Evolutionary conservation across 1,140 invertebrate species (phyloP).

Genomic region (Aphidius ervi): DNA sequence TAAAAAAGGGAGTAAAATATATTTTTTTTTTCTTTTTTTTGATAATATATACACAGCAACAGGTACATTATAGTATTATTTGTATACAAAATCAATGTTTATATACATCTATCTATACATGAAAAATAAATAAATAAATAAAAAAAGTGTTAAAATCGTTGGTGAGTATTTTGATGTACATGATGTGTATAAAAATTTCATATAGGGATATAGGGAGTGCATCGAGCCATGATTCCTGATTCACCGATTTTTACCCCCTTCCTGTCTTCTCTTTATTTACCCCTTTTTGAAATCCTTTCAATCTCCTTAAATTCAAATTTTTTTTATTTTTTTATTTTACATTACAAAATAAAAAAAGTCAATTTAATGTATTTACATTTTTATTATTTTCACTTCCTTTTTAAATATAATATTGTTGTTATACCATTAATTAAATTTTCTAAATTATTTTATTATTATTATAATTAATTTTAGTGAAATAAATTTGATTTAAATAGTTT

Average conservation of each 20-base stretch:
- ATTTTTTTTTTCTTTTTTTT: too few species aligned
- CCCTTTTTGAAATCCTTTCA: slow-evolving; percentile 1
- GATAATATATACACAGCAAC: background rate
- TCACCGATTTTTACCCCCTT: slow-evolving; percentile 50
- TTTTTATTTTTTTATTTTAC: background rate
- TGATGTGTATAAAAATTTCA: slow-evolving; percentile 24
- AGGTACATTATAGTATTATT: background rate
- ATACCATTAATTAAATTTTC: too few species aligned
- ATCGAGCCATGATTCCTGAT: slow-evolving; percentile 48
- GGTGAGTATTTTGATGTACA: slow-evolving; percentile 30
- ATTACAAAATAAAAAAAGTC: background rate
- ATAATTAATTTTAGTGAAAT: too few species aligned
- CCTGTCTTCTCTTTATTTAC: slow-evolving; percentile 29
- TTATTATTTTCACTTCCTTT: too few species aligned
- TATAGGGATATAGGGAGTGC: slow-evolving; percentile 36
- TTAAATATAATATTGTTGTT: too few species aligned
- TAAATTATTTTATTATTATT: too few species aligned
- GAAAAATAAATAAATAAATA: too few species aligned
- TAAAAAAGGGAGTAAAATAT: too few species aligned
- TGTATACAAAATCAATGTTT: slow-evolving; percentile 10
- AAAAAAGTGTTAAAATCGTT: slow-evolving; percentile 25
- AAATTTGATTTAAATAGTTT: too few species aligned
- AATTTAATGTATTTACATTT: background rate
- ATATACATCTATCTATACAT: too few species aligned
- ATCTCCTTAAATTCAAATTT: slow-evolving; percentile 1